Conservation (phyloP, 1,140 invertebrate species). For the Aphaenogaster ashmeadi region DNA sequence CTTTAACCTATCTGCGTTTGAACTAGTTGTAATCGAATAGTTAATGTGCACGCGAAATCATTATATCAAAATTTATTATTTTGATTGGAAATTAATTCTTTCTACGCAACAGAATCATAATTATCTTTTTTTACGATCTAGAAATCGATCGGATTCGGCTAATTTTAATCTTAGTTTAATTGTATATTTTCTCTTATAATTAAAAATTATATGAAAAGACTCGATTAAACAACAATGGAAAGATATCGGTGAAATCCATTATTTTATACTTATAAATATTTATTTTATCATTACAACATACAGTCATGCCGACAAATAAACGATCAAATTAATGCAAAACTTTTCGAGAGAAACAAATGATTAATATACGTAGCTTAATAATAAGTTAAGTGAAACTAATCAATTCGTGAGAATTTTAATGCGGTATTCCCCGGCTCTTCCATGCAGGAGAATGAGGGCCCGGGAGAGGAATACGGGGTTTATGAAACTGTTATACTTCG, state of each 20-base stretch:
- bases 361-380: background rate
- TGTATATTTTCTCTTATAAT: background rate
- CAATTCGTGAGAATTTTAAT: background rate
- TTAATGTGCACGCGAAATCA: background rate
- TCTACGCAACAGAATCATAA: background rate
- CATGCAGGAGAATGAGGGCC: background rate
- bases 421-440: background rate
- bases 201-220: background rate
- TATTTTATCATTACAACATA: background rate
- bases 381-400: background rate
- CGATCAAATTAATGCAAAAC: background rate
- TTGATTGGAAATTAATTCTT: background rate
- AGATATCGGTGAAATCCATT: background rate
- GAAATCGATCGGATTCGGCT: background rate
- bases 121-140: background rate
- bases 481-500: conserved; percentile 4
- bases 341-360: background rate
- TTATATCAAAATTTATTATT: background rate
- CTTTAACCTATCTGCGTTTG: background rate
- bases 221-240: background rate
- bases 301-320: background rate
- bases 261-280: background rate
- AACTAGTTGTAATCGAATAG: background rate
- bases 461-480: background rate
- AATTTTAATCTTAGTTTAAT: background rate